These are phyloP conservation scores for Drosophila diplacantha DNA, from an alignment of 2,888 invertebrate species.

Conservation along the genomic window DNA sequence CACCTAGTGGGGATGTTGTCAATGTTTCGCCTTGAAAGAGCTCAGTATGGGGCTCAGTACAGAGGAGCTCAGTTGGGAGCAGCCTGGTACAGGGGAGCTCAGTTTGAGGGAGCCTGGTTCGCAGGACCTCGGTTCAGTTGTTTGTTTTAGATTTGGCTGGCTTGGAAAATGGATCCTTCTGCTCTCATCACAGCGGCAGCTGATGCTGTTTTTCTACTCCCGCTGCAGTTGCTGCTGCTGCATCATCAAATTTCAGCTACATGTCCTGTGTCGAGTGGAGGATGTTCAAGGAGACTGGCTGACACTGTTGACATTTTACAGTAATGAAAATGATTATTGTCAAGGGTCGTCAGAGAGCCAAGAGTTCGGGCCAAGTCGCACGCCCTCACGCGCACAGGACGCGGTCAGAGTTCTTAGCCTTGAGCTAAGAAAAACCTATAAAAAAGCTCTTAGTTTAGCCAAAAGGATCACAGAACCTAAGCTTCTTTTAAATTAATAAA, in stretches of 20 bases:
- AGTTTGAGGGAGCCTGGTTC: not conserved
- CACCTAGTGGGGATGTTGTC: conserved; percentile 42
- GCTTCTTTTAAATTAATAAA: not conserved
- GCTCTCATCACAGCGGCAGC: conserved; percentile 15
- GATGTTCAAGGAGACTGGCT: conserved; percentile 41
- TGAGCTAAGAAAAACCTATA: not conserved
- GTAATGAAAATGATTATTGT: conserved; percentile 68
- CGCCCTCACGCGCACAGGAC: conserved; percentile 18
- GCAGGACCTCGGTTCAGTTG: conserved; percentile 28
- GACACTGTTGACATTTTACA: conserved; percentile 62
- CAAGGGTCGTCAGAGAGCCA: conserved; percentile 52
- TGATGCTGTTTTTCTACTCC: conserved; percentile 20
- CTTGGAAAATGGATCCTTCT: conserved; percentile 19
- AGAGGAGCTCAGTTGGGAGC: conserved; percentile 11
- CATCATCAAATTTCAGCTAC: conserved; percentile 63
- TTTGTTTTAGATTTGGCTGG: conserved; percentile 64
- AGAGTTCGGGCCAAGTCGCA: conserved; percentile 24
- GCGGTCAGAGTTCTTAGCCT: conserved; percentile 13
- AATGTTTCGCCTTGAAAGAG: conserved; percentile 62
- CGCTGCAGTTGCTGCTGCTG: conserved; percentile 28
- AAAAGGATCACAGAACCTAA: not conserved
- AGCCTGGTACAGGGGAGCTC: conserved; percentile 4
- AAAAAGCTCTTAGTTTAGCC: conserved; percentile 6
- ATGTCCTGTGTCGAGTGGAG: conserved; percentile 47
- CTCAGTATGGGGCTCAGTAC: conserved; percentile 5